Evolutionary conservation across 2,888 invertebrate species (phyloP).

Genomic region (Anthophora plumipes): DNA sequence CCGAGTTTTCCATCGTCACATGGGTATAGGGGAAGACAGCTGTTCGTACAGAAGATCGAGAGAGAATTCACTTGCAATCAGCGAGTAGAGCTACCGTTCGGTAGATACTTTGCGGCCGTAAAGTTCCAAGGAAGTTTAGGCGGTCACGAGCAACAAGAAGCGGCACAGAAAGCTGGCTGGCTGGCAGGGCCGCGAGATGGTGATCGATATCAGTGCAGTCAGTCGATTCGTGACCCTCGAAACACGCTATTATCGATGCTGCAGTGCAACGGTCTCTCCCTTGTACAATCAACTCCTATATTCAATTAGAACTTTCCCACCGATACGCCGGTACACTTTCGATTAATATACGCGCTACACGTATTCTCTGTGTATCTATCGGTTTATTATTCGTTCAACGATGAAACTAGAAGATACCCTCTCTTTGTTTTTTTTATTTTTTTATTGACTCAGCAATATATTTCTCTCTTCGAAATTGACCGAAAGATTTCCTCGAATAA

Average conservation of each 20-base stretch:
- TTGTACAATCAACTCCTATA: slow-evolving; percentile 51
- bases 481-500: no score
- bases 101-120: neutral
- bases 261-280: slow-evolving; percentile 44
- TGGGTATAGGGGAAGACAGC: no score
- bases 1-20: neutral
- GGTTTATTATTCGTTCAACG: neutral
- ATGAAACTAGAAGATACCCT: neutral
- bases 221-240: slow-evolving; percentile 55
- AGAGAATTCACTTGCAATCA: neutral
- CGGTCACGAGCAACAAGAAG: slow-evolving; percentile 18
- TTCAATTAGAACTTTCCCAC: slow-evolving; percentile 52
- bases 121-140: slow-evolving; percentile 17
- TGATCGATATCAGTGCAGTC: slow-evolving; percentile 49
- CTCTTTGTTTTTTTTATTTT: neutral
- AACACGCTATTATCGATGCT: slow-evolving; percentile 41
- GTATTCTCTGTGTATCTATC: neutral
- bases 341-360: slow-evolving; percentile 17
- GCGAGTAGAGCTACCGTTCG: neutral
- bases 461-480: no score
- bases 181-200: slow-evolving; percentile 7
- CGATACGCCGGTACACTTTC: slow-evolving; percentile 25
- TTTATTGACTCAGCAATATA: no score
- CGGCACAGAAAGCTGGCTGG: slow-evolving; percentile 10
- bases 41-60: no score